Evolutionary conservation across 2,888 invertebrate genomes (phyloP), one percentile per base, ranked within the genome.

Genomic region (Cancer borealis): DNA sequence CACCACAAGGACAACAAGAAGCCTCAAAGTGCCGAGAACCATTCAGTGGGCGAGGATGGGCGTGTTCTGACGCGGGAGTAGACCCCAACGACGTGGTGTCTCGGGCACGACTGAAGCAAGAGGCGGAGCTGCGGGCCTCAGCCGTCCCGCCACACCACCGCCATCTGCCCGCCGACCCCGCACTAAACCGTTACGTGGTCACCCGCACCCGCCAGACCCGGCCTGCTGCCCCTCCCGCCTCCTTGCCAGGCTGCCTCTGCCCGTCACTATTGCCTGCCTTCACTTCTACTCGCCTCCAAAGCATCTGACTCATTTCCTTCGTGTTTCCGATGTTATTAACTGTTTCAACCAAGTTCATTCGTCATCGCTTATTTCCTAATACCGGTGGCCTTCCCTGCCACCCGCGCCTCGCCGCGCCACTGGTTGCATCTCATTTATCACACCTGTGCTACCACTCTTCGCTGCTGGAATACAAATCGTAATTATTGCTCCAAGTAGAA

Each of bases 151-250:
- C 46, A 10, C 93, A 93, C 91, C 91, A 91, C 93, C 93, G 91
- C 93, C 93, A 91, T 93, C 93, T 93, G 93, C 93, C 93, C 91
- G 93, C 93, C 91, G 91, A 84, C 88, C 88, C 93, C 88, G 91
- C 91, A 91, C 91, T 93, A 47, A 79, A 91, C 91, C 93, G 91
- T 91, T 93, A 93, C 93, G 93, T 93, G 93, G 93, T 93, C 93
- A 93, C 84, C 88, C 60, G 79, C 88, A 60, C 89, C 93, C 92
- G 47, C 92, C 92, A 90, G 54, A 84, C 79, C 84, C 92, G 79
- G 79, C 92, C 10, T 14, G 45, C 47, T 47, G 46, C 45, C 26
- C 84, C 84, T 46, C 84, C 92, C 79, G 26, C 84, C 47, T 54
- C n/a, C 49, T n/a, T 49, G 49, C 89, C 46, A 60, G 47, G 39